These are phyloP conservation scores for Clunio marinus DNA, from an alignment of 2,888 invertebrate genomes.

Conservation along the genomic window DNA sequence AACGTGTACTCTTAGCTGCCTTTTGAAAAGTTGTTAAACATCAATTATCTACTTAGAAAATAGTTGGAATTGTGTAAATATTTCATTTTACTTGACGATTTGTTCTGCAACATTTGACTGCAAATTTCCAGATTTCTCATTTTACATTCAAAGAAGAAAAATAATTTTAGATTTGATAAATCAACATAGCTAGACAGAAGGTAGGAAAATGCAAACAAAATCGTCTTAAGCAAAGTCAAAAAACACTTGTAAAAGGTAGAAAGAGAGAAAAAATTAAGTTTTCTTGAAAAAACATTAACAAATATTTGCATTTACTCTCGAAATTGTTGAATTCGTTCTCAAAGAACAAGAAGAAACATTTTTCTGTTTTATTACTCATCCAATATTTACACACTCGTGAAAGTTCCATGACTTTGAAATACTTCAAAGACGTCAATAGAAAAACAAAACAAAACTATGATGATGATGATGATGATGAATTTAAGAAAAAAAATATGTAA, in stretches of 20 bases:
- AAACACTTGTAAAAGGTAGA: neutral
- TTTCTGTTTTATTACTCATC: no score
- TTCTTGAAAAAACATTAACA: neutral
- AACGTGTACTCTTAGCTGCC: neutral
- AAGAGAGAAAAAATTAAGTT: neutral
- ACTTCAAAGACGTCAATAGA: neutral
- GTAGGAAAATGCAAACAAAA: neutral
- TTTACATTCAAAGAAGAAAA: neutral
- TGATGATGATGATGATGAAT: neutral
- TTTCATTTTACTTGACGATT: neutral
- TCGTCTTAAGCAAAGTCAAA: neutral
- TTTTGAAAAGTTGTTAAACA: neutral
- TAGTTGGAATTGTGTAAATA: neutral
- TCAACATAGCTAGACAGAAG: constrained; percentile 7
- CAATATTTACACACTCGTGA: constrained; percentile 20
- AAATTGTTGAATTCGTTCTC: neutral
- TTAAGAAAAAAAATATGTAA: no score
- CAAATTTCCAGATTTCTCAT: neutral
- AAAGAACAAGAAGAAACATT: neutral
- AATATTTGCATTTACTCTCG: constrained; percentile 8
- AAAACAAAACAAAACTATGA: neutral
- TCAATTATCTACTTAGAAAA: neutral
- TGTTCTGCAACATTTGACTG: neutral
- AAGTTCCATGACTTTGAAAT: constrained; percentile 31
- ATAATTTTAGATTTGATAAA: neutral